phyloP scores from a whole-genome alignment of 2,113 vertebrate species.

The Henicopernis longicauda region DNA sequence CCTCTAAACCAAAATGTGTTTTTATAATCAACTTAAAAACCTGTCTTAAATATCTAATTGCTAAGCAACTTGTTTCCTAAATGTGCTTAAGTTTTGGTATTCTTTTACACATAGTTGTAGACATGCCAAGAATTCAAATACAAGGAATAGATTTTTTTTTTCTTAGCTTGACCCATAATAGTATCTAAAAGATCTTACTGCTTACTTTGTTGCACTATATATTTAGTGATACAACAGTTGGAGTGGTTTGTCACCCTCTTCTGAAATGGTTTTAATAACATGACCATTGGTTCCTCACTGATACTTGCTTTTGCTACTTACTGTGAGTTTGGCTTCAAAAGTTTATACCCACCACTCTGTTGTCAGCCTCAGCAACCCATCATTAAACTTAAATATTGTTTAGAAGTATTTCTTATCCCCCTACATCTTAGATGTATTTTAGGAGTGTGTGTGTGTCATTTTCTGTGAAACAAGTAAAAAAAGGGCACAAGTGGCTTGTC shows the following conservation, averaged over 20 bases:
- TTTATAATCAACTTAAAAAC: neutral
- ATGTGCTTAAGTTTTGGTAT: neutral
- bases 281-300: neutral
- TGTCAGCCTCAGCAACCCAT: neutral
- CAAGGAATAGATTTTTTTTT: neutral
- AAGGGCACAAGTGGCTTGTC: neutral
- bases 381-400: neutral
- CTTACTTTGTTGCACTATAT: neutral
- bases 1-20: neutral
- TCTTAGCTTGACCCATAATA: neutral
- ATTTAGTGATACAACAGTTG: neutral
- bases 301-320: neutral
- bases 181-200: neutral
- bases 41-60: neutral
- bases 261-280: neutral
- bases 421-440: neutral
- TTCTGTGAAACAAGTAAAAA: neutral
- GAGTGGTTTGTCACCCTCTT: neutral
- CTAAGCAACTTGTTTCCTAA: neutral
- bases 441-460: neutral
- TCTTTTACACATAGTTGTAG: neutral
- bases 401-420: neutral
- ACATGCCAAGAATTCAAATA: neutral
- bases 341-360: neutral
- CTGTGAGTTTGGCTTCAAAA: neutral